Evolutionary conservation across 2,888 invertebrate genomes (phyloP).

Genomic region (Agrenia bidenticulata): DNA sequence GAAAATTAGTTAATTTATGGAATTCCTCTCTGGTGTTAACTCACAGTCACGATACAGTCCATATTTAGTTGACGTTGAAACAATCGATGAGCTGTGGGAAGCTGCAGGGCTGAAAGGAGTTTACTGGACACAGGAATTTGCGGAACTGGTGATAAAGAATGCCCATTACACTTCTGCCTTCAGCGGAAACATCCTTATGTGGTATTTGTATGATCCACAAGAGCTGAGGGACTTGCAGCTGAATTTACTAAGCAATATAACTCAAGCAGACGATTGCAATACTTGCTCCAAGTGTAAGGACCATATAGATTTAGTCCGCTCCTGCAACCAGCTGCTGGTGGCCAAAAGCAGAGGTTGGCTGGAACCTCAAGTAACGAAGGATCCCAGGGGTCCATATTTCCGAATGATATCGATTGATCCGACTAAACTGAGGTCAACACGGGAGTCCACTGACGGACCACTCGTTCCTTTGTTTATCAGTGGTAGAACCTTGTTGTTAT

Average conservation of each 20-base stretch:
- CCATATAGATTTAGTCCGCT: background rate
- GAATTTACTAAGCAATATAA: constrained; percentile 15
- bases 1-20: constrained; percentile 4
- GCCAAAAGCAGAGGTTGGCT: background rate
- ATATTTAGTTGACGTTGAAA: constrained; percentile 14
- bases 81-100: constrained; percentile 17
- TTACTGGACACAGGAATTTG: constrained; percentile 14
- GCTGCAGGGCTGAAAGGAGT: constrained; percentile 6
- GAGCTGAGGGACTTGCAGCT: background rate
- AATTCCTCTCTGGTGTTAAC: no score
- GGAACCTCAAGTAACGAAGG: background rate
- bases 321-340: background rate
- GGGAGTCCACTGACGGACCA: constrained; percentile 33
- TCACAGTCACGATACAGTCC: constrained; percentile 32
- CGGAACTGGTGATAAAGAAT: constrained; percentile 8
- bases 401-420: constrained; percentile 22
- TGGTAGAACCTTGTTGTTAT: constrained; percentile 28
- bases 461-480: constrained; percentile 42
- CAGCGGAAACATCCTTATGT: constrained; percentile 40
- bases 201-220: constrained; percentile 35
- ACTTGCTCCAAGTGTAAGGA: background rate
- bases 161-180: constrained; percentile 31
- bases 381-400: constrained; percentile 6
- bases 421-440: background rate
- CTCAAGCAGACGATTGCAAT: background rate